Evolutionary conservation across 2,888 invertebrate species (phyloP), one percentile per base, ranked within the genome.

Genomic region (Trissonchulus sp.): DNA sequence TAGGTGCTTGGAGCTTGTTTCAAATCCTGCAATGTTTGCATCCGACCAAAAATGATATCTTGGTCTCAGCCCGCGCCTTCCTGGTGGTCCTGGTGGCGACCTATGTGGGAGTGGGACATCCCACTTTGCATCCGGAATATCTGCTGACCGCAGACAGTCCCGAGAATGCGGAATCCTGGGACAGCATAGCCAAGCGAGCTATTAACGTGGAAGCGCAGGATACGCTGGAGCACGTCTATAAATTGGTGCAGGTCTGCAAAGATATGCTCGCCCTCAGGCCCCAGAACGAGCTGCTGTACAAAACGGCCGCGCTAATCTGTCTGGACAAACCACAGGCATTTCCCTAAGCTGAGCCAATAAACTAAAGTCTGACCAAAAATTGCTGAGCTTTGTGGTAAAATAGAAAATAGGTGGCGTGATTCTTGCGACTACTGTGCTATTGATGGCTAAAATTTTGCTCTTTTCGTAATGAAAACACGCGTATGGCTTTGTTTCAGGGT

Each of bases 281-380:
- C 8, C 71, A 69, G n/a, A 33, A 69, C n/a, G 71, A 69, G 28
- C n/a, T 69, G 71, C 37, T 69, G 15, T 69, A 36, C 71, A 69
- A 69, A 69, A 36, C 3, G 23, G 71, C 71, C 15, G 71, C 71
- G 34, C 34, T 69, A n/a, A 35, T 30, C 37, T 23, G 36, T 8
- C 2, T 69, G 23, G 36, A 69, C n/a, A 35, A 35, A 15, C 8
- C 48, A 23, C 48, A 15, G 48, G 8, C 8, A 8, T 48, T 48
- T 48, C n/a, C n/a, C n/a, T n/a, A n/a, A n/a, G n/a, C n/a, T n/a
- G n/a, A n/a, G n/a, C n/a, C n/a, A n/a, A n/a, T n/a, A n/a, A n/a
- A n/a, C n/a, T n/a, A n/a, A n/a, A n/a, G n/a, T n/a, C n/a, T n/a
- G n/a, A n/a, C n/a, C n/a, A n/a, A n/a, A n/a, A n/a, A n/a, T n/a